Percentiles rank a stretch among this genome's conserved stretches.
phyloP scores from a whole-genome alignment of 2,888 invertebrate genomes.

The Sinelater perroti region DNA sequence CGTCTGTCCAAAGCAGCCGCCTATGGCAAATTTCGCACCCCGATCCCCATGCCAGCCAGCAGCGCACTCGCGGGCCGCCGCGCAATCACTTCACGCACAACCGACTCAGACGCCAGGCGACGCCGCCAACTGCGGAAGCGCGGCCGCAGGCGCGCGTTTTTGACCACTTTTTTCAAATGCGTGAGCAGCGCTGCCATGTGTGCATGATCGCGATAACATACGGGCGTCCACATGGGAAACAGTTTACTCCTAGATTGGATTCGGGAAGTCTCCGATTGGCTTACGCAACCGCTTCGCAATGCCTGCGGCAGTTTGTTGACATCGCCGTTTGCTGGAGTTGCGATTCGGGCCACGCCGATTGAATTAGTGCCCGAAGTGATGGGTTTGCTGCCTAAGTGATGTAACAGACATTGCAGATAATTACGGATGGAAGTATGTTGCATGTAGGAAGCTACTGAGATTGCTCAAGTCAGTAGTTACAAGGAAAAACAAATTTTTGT shows the following conservation, averaged over 20 bases:
- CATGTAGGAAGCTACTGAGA: slow-evolving; percentile 11
- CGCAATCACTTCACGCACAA: slow-evolving; percentile 22
- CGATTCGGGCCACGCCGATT: slow-evolving; percentile 20
- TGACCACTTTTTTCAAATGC: slow-evolving; percentile 23
- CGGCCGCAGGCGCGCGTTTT: slow-evolving; percentile 29
- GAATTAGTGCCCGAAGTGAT: slow-evolving; percentile 20
- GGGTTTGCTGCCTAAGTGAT: slow-evolving; percentile 6
- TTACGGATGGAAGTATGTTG: too few relatives aligned
- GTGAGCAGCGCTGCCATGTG: slow-evolving; percentile 23
- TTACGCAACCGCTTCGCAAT: slow-evolving; percentile 32
- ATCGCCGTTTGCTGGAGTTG: slow-evolving; percentile 10
- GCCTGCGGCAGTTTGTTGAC: slow-evolving; percentile 26
- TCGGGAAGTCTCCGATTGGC: slow-evolving; percentile 11
- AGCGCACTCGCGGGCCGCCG: slow-evolving; percentile 21
- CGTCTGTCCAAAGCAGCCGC: too few relatives aligned
- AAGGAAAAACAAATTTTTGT: too few relatives aligned
- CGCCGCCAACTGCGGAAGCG: slow-evolving; percentile 23
- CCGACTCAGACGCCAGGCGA: slow-evolving; percentile 8
- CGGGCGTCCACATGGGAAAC: slow-evolving; percentile 32
- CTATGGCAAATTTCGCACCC: slow-evolving; percentile 6
- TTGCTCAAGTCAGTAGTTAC: too few relatives aligned
- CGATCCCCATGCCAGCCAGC: slow-evolving; percentile 18
- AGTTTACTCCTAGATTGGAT: slow-evolving; percentile 27
- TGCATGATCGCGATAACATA: slow-evolving; percentile 32
- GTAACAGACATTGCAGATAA: slow-evolving; percentile 2